These are phyloP conservation scores for Brachycybe producta DNA, from an alignment of 2,888 invertebrate genomes.

Conservation along the genomic window DNA sequence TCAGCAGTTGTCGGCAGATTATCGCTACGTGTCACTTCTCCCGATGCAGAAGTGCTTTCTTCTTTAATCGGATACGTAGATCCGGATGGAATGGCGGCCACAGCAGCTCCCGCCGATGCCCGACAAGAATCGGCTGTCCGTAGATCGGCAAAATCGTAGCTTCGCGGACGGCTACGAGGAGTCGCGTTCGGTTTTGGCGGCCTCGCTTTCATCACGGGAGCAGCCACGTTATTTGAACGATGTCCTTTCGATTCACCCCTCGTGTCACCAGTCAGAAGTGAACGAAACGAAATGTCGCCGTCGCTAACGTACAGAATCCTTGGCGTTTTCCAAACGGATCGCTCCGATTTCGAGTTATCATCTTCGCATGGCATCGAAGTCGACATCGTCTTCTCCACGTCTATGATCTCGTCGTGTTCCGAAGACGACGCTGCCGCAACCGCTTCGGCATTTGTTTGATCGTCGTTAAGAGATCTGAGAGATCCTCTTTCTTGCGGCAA, in stretches of 20 bases:
- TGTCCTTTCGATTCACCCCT: background rate
- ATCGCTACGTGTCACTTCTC: background rate
- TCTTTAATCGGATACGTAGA: background rate
- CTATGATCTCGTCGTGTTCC: background rate
- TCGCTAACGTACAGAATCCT: constrained; percentile 18
- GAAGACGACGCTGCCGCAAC: background rate
- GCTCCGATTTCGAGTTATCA: no score
- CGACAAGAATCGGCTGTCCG: background rate
- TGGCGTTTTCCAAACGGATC: background rate
- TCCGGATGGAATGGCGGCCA: background rate
- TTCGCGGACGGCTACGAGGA: constrained; percentile 12
- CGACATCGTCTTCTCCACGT: background rate
- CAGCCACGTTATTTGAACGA: background rate
- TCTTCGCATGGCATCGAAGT: background rate
- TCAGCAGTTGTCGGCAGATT: constrained; percentile 1
- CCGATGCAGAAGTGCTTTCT: constrained; percentile 1
- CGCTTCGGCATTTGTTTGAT: background rate
- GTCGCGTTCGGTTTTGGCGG: background rate
- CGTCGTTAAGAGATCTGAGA: background rate
- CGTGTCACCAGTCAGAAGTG: background rate
- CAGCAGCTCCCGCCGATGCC: background rate
- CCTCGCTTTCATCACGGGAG: background rate
- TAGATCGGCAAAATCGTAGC: constrained; percentile 18
- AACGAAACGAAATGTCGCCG: constrained; percentile 11
- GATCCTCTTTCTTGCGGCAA: no score